Percentiles rank a stretch among this genome's conserved stretches.
Evolutionary conservation across 2,888 invertebrate species (phyloP).

Genomic region (Actias luna): DNA sequence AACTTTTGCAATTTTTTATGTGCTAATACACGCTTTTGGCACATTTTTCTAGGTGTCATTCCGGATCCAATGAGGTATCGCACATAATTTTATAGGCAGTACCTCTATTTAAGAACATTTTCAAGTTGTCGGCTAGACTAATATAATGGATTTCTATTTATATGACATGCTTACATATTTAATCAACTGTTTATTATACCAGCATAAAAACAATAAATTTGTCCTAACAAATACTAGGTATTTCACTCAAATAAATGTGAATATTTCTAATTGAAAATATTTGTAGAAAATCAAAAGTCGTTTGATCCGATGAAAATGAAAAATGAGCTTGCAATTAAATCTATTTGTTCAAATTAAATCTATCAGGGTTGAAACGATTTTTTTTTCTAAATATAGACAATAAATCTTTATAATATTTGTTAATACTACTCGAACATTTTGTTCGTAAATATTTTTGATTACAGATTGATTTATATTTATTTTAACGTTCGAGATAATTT

Average conservation of each 20-base stretch:
- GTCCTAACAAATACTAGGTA: neutral
- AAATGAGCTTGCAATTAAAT: constrained; percentile 53
- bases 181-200: neutral
- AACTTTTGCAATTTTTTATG: no score
- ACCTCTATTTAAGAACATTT: no score
- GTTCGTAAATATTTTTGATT: constrained; percentile 14
- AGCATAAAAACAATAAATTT: neutral
- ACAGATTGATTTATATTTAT: neutral
- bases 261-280: constrained; percentile 24
- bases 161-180: neutral
- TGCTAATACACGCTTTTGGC: no score
- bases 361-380: constrained; percentile 42
- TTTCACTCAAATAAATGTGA: neutral
- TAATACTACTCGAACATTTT: constrained; percentile 19
- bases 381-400: constrained; percentile 31
- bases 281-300: constrained; percentile 27
- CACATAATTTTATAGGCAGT: no score
- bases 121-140: no score
- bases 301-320: constrained; percentile 33
- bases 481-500: neutral
- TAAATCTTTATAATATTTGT: constrained; percentile 21
- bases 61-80: no score
- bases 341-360: constrained; percentile 53
- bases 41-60: no score
- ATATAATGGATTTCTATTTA: neutral